Conservation (phyloP, 2,797 vertebrate species). For the Lophius americanus region DNA sequence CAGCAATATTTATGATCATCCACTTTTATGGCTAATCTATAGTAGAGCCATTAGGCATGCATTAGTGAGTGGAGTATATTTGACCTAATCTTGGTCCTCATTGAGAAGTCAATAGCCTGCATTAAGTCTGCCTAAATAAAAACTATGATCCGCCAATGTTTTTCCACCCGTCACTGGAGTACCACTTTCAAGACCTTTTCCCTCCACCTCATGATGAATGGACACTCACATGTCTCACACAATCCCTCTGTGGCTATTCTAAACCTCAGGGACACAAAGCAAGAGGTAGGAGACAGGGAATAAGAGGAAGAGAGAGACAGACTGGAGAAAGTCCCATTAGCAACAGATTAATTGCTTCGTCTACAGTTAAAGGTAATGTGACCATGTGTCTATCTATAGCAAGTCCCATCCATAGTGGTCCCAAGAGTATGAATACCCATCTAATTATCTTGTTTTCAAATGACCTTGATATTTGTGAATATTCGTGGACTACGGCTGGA, state of each 20-base stretch:
- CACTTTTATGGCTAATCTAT: slow-evolving; percentile 78
- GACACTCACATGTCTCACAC: slow-evolving; percentile 76
- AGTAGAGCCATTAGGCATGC: slow-evolving; percentile 79
- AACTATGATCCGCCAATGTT: slow-evolving; percentile 60
- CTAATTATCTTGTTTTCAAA: slow-evolving; percentile 40
- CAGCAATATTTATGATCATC: slow-evolving; percentile 76
- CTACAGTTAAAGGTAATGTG: slow-evolving; percentile 25
- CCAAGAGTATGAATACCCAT: slow-evolving; percentile 10
- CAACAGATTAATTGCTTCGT: slow-evolving; percentile 22
- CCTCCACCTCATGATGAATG: slow-evolving; percentile 69
- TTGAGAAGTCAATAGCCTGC: slow-evolving; percentile 76
- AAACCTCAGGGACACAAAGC: slow-evolving; percentile 52
- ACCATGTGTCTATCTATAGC: slow-evolving; percentile 1
- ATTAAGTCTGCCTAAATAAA: slow-evolving; percentile 79
- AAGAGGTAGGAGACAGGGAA: slow-evolving; percentile 12
- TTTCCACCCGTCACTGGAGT: slow-evolving; percentile 70
- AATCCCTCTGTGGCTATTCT: slow-evolving; percentile 73
- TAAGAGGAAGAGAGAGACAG: slow-evolving; percentile 11
- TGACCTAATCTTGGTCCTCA: slow-evolving; percentile 74
- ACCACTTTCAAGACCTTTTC: slow-evolving; percentile 67
- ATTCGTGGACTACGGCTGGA: slow-evolving; percentile 23
- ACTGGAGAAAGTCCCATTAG: slow-evolving; percentile 27
- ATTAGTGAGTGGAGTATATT: slow-evolving; percentile 78
- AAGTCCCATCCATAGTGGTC: slow-evolving; percentile 13
- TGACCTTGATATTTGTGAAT: slow-evolving; percentile 42